Conservation (phyloP, 1,140 invertebrate genomes). For the Pararge aegeria region DNA sequence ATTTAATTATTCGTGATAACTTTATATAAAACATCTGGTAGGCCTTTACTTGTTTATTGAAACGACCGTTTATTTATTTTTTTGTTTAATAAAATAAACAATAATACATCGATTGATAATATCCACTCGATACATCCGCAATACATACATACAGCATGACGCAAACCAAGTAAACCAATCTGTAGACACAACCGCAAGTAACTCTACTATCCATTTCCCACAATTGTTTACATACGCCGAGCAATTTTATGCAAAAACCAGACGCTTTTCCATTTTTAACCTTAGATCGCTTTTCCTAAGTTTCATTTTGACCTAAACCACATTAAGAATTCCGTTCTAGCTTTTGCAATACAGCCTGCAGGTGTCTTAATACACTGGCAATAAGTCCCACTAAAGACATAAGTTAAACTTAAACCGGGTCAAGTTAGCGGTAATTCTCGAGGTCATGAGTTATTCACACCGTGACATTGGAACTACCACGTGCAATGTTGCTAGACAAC, state of each 20-base stretch:
- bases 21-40: too few relatives aligned
- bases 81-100: too few relatives aligned
- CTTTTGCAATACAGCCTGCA: conserved; percentile 1
- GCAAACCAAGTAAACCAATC: conserved; percentile 21
- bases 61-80: too few relatives aligned
- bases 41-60: too few relatives aligned
- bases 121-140: conserved; percentile 5
- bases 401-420: conserved; percentile 33
- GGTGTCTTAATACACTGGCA: conserved; percentile 9
- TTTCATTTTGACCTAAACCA: neutral
- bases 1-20: too few relatives aligned
- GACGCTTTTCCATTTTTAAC: neutral
- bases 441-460: conserved; percentile 54
- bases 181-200: conserved; percentile 30
- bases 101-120: neutral
- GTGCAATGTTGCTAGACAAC: conserved; percentile 51
- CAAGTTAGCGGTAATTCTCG: conserved; percentile 44
- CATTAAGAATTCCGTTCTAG: neutral
- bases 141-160: neutral
- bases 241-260: neutral
- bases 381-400: conserved; percentile 2
- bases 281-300: neutral
- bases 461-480: conserved; percentile 56
- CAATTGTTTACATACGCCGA: conserved; percentile 30
- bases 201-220: conserved; percentile 9